A percentile compares a stretch with the other conserved stretches of the same genome.
Evolutionary conservation across 1,140 invertebrate species (phyloP).

Genomic region (Drosophila navojoa): DNA sequence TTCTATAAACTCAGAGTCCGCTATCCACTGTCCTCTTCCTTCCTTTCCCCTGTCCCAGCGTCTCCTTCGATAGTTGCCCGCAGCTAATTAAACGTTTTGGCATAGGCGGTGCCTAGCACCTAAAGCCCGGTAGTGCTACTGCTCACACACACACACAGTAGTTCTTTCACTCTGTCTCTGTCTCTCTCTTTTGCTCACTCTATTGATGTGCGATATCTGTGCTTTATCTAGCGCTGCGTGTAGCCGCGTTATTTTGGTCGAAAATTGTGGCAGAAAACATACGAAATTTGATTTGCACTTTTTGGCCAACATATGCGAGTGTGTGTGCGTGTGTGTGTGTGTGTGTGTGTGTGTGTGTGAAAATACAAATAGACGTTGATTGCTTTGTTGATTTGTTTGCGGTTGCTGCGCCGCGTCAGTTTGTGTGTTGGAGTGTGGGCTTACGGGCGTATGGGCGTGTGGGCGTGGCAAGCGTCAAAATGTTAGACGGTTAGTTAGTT

Average conservation of each 20-base stretch:
- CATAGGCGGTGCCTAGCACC: slow-evolving; percentile 27
- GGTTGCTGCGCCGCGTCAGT: slow-evolving; percentile 60
- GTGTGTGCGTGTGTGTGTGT: slow-evolving; percentile 1
- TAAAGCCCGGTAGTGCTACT: background rate
- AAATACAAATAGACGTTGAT: slow-evolving; percentile 82
- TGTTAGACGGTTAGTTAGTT: slow-evolving; percentile 74
- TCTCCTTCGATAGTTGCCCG: background rate
- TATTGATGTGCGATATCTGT: slow-evolving; percentile 24
- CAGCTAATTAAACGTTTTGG: slow-evolving; percentile 40
- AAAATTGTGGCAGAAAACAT: slow-evolving; percentile 66
- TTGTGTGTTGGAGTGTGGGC: slow-evolving; percentile 8
- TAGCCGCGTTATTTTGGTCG: slow-evolving; percentile 58
- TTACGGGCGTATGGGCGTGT: slow-evolving; percentile 31
- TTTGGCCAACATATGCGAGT: slow-evolving; percentile 11
- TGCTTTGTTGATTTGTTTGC: slow-evolving; percentile 82
- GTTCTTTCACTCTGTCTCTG: too few relatives aligned
- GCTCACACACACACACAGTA: slow-evolving; percentile 1
- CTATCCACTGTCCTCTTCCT: too few relatives aligned
- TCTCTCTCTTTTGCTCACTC: background rate
- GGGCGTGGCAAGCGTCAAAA: slow-evolving; percentile 51
- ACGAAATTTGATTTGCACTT: slow-evolving; percentile 30
- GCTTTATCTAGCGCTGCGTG: slow-evolving; percentile 37
- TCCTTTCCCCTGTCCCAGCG: too few relatives aligned
- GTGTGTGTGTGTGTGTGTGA: slow-evolving; percentile 49
- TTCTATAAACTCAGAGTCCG: too few relatives aligned